Percentiles rank a stretch among this genome's conserved stretches.
Conservation (phyloP, 92 coral and sea anemone genomes). For the Hydrozoanthus gracilis region DNA sequence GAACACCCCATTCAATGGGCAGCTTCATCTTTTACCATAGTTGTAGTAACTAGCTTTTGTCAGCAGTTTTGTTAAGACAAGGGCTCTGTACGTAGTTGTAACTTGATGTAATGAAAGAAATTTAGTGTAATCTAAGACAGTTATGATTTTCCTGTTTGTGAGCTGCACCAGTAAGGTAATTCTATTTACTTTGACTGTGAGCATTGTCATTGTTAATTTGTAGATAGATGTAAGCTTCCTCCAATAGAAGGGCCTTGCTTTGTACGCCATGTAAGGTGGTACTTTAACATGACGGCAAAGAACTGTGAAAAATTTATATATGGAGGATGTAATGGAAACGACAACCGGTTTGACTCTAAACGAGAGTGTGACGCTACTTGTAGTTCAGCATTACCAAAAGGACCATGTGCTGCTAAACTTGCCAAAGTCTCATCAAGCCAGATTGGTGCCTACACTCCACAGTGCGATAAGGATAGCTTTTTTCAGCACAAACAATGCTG, state of each 20-base stretch:
- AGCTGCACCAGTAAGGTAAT: too few relatives aligned
- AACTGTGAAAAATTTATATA: slow-evolving; percentile 23
- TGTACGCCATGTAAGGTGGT: slow-evolving; percentile 35
- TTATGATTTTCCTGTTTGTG: too few relatives aligned
- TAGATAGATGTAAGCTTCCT: slow-evolving; percentile 30
- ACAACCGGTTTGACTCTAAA: slow-evolving; percentile 16
- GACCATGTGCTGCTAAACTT: slow-evolving; percentile 10
- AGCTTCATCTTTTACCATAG: too few relatives aligned
- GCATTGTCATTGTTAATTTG: not conserved
- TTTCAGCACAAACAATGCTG: slow-evolving; percentile 67
- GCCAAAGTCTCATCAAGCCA: not conserved
- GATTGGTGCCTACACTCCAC: slow-evolving; percentile 59
- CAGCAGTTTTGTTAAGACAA: too few relatives aligned
- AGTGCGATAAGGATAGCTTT: slow-evolving; percentile 59
- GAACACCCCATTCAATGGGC: too few relatives aligned
- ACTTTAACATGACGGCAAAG: slow-evolving; percentile 19
- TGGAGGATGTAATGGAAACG: slow-evolving; percentile 41
- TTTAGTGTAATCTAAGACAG: too few relatives aligned
- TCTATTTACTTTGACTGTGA: not conserved
- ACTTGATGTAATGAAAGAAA: too few relatives aligned
- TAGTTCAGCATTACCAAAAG: not conserved
- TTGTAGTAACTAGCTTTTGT: too few relatives aligned
- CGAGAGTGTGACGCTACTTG: slow-evolving; percentile 1
- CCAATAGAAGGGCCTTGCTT: slow-evolving; percentile 21
- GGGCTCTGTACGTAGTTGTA: too few relatives aligned